These are phyloP conservation scores for Leptinotarsa haldemani DNA, from an alignment of 2,888 invertebrate species.

Conservation along the genomic window DNA sequence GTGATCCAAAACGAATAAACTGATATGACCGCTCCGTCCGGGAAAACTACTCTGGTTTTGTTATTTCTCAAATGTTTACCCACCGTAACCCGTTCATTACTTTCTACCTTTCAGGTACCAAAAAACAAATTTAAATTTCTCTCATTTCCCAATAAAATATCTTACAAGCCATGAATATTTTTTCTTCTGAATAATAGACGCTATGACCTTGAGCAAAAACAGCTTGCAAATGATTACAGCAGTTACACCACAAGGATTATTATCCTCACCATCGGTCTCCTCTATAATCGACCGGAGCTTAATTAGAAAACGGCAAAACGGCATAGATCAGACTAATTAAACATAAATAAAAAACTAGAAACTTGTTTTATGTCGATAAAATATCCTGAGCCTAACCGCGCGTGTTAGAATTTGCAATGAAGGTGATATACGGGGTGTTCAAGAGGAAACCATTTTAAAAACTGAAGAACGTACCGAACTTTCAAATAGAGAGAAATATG, in stretches of 20 bases:
- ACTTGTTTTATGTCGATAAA: not conserved
- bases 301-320: slow-evolving; percentile 19
- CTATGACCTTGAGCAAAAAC: not conserved
- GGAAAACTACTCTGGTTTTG: no score
- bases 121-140: not conserved
- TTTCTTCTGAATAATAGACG: not conserved
- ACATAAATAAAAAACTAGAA: slow-evolving; percentile 4
- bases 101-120: not conserved
- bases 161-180: not conserved
- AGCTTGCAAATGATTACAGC: slow-evolving; percentile 11
- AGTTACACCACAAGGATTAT: slow-evolving; percentile 5
- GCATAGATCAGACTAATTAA: slow-evolving; percentile 18
- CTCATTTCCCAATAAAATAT: not conserved
- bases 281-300: slow-evolving; percentile 15
- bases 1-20: no score
- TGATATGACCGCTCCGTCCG: no score
- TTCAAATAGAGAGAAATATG: no score
- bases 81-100: no score
- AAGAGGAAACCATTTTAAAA: not conserved
- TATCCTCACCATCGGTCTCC: slow-evolving; percentile 16
- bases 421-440: slow-evolving; percentile 1
- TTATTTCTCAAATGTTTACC: not conserved
- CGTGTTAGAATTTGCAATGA: slow-evolving; percentile 3
- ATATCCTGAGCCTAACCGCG: not conserved
- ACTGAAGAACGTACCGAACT: not conserved